These are phyloP conservation scores for Rhynchotus rufescens DNA, from an alignment of 2,797 vertebrate species.

Conservation along the genomic window DNA sequence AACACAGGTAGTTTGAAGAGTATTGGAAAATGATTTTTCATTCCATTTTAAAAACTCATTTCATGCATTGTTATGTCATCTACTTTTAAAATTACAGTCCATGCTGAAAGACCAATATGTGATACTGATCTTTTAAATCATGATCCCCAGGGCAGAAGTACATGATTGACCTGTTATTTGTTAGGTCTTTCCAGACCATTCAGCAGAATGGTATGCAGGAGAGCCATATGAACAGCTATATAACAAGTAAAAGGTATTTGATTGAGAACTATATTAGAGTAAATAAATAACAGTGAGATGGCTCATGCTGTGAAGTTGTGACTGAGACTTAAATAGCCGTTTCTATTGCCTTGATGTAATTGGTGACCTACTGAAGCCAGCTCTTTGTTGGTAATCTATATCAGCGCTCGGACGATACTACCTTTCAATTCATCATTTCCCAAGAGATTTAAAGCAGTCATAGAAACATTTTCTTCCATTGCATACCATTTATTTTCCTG, in stretches of 20 bases:
- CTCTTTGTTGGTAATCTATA: slow-evolving; percentile 60
- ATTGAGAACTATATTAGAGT: slow-evolving; percentile 70
- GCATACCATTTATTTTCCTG: slow-evolving; percentile 35
- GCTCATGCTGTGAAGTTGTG: slow-evolving; percentile 44
- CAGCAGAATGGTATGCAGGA: slow-evolving; percentile 45
- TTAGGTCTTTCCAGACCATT: slow-evolving; percentile 30
- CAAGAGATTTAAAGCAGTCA: slow-evolving; percentile 69
- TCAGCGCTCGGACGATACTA: not conserved
- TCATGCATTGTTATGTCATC: slow-evolving; percentile 77
- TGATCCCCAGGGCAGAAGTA: slow-evolving; percentile 44
- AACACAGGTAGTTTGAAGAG: slow-evolving; percentile 60
- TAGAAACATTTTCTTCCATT: slow-evolving; percentile 53
- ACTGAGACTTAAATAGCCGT: slow-evolving; percentile 57
- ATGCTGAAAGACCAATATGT: slow-evolving; percentile 51
- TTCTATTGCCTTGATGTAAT: slow-evolving; percentile 58
- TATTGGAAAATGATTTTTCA: slow-evolving; percentile 71
- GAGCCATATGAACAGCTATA: slow-evolving; percentile 41
- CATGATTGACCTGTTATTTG: slow-evolving; percentile 57
- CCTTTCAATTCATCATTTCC: slow-evolving; percentile 59
- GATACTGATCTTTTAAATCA: slow-evolving; percentile 65
- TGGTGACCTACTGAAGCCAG: slow-evolving; percentile 60
- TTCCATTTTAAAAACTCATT: slow-evolving; percentile 77
- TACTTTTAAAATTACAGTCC: slow-evolving; percentile 71
- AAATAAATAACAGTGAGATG: slow-evolving; percentile 68
- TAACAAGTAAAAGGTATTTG: slow-evolving; percentile 61